Evolutionary conservation across 1,140 invertebrate genomes (phyloP).

Genomic region (Brachionus sp.): DNA sequence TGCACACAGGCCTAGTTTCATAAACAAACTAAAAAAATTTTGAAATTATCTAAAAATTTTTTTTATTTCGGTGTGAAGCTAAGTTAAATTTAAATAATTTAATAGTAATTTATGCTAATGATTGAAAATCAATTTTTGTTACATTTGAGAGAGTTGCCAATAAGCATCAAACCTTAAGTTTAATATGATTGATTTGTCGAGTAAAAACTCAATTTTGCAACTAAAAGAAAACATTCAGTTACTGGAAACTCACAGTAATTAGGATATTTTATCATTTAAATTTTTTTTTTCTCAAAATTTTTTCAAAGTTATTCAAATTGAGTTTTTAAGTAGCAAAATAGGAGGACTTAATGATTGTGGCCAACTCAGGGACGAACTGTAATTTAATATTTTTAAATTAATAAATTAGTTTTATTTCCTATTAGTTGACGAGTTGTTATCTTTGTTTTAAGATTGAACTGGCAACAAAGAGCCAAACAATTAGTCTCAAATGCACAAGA

Average conservation of each 20-base stretch:
- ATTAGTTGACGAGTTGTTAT: not conserved
- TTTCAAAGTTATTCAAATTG: not conserved
- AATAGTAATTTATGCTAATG: not conserved
- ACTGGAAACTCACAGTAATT: not conserved
- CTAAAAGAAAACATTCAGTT: not conserved
- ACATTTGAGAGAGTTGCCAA: not conserved
- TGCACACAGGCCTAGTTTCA: constrained; percentile 1
- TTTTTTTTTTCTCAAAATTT: not conserved
- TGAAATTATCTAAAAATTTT: not conserved
- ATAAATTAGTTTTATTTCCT: not conserved
- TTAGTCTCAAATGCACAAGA: constrained; percentile 3
- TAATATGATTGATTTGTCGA: not conserved
- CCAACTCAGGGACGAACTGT: not conserved
- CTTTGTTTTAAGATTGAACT: constrained; percentile 13
- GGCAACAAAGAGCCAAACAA: constrained; percentile 14
- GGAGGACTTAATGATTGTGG: not conserved
- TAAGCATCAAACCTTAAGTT: not conserved
- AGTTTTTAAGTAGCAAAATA: constrained; percentile 1
- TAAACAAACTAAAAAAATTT: not conserved
- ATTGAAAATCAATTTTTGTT: constrained; percentile 29
- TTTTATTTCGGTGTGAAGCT: not conserved
- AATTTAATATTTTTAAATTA: not conserved
- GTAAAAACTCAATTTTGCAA: not conserved
- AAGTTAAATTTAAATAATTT: not conserved
- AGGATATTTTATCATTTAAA: not conserved